Evolutionary conservation across 2,113 vertebrate species (phyloP).

Genomic region (Malaclemys terrapin): DNA sequence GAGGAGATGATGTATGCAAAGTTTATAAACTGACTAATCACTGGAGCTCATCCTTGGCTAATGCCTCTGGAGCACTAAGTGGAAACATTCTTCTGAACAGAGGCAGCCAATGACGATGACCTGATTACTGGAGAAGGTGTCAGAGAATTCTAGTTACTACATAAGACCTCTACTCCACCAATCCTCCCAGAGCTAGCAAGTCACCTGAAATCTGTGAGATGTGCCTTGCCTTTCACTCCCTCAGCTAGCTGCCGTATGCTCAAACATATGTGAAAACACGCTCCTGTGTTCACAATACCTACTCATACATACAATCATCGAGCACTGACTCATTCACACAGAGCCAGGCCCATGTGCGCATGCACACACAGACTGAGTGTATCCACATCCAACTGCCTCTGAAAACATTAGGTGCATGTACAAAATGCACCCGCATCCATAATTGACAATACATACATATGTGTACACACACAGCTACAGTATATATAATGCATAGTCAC

Average conservation of each 20-base stretch:
- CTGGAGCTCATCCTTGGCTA: neutral
- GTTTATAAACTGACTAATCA: neutral
- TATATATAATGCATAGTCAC: neutral
- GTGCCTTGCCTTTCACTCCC: accelerated
- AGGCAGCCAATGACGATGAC: neutral
- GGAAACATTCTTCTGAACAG: neutral
- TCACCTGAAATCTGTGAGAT: accelerated
- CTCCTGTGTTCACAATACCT: neutral
- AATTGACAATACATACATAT: accelerated
- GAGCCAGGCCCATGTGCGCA: neutral
- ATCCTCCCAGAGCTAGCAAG: accelerated
- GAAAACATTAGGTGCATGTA: accelerated
- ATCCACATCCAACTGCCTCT: neutral
- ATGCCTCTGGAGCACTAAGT: accelerated
- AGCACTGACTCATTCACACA: neutral
- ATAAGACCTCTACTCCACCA: accelerated
- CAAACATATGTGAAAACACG: neutral
- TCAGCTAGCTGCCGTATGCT: neutral
- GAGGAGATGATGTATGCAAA: neutral
- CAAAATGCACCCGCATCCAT: neutral
- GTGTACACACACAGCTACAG: accelerated
- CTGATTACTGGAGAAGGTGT: neutral
- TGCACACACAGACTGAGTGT: accelerated
- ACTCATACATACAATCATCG: neutral
- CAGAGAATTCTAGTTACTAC: accelerated